Conservation (phyloP, 2,797 vertebrate species). For the Lateolabrax maculatus region DNA sequence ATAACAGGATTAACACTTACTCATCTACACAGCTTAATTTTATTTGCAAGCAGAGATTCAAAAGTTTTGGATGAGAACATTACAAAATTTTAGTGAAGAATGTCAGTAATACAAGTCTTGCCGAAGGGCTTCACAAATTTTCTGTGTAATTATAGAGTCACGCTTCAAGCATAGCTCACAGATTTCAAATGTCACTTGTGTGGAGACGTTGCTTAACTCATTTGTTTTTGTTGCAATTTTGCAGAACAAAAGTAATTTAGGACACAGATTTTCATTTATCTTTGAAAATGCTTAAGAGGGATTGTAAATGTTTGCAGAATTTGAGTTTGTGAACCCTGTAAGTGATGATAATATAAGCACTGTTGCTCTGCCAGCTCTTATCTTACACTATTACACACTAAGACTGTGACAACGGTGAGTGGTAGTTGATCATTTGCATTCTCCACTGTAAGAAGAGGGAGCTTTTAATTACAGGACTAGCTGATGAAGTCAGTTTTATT, state of each 20-base stretch:
- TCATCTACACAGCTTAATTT: background rate
- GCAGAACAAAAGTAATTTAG: constrained; percentile 6
- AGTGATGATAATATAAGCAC: constrained; percentile 9
- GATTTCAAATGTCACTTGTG: constrained; percentile 24
- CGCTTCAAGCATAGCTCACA: background rate
- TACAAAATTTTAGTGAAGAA: constrained; percentile 11
- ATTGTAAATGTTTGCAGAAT: constrained; percentile 14
- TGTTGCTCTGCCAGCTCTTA: background rate
- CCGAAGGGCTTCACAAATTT: constrained; percentile 25
- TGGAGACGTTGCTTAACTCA: constrained; percentile 9
- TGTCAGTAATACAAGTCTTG: background rate
- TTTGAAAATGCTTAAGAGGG: background rate
- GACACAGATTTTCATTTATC: constrained; percentile 14
- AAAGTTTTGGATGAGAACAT: background rate
- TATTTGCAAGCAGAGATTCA: constrained; percentile 9
- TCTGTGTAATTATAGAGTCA: constrained; percentile 29
- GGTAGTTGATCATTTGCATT: background rate
- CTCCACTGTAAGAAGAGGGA: background rate
- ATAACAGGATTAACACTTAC: constrained; percentile 17
- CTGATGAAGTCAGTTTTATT: constrained; percentile 25
- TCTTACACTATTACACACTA: background rate
- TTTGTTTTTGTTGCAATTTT: background rate
- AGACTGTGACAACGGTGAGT: background rate
- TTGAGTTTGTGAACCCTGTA: background rate
- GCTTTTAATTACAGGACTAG: background rate